Conservation (phyloP, 2,888 invertebrate genomes). For the Metalampra italica region DNA sequence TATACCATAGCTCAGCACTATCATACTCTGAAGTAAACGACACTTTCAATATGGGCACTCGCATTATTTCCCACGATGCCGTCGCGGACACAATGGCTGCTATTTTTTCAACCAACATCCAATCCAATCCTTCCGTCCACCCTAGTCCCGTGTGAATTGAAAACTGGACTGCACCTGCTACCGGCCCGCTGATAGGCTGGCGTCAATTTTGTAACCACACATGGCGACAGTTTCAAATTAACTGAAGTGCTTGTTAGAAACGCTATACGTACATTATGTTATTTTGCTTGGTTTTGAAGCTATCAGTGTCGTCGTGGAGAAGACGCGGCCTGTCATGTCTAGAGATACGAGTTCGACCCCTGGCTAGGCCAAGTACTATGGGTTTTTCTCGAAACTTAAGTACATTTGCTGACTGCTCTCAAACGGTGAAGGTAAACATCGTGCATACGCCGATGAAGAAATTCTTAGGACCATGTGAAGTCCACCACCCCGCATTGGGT, state of each 20-base stretch:
- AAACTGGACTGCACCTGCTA: conserved; percentile 45
- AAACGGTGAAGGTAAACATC: no score
- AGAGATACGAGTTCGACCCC: no score
- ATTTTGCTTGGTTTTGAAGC: background rate
- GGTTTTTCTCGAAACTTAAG: no score
- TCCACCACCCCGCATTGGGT: no score
- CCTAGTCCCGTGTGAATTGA: conserved; percentile 45
- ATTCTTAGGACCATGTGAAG: no score
- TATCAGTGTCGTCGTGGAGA: no score
- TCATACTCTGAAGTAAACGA: background rate
- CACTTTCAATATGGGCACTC: background rate
- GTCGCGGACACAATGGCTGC: conserved; percentile 25
- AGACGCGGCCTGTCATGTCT: no score
- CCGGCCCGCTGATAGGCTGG: conserved; percentile 26
- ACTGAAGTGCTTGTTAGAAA: background rate
- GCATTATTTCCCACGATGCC: conserved; percentile 26
- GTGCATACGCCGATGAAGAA: no score
- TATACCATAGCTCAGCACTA: background rate
- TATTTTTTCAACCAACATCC: conserved; percentile 44
- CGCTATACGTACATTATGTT: background rate
- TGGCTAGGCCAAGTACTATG: no score
- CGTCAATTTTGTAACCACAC: conserved; percentile 39
- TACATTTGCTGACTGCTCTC: no score
- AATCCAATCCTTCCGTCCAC: conserved; percentile 40
- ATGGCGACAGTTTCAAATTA: conserved; percentile 6